Evolutionary conservation across 2,113 vertebrate species (phyloP), one percentile per base, ranked within the genome.

Genomic region (Pungitius pungitius): DNA sequence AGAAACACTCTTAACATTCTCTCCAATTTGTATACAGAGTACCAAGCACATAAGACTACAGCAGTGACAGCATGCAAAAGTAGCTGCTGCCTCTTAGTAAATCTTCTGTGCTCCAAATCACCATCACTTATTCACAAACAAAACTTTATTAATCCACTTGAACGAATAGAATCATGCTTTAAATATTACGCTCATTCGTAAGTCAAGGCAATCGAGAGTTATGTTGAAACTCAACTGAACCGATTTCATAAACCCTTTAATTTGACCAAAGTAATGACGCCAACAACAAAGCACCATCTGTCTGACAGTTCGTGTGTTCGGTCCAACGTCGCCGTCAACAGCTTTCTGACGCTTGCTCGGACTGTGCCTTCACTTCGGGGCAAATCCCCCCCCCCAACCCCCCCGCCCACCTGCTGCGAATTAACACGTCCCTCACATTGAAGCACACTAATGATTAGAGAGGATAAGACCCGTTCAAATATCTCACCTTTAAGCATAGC

Each of bases 271-370:
- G 67, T 71, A 47, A 81, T 82, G 73, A 62, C 20, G 26, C 66
- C 66, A 55, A 55, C 73, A 60, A 76, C 80, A 84, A 82, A 72
- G 67, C 35, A 5, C 77, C 87, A 89, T 91, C 89, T 91, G 87
- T 78, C 0, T 24, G 79, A 69, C 84, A 82, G 81, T 78, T 76
- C 86, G 84, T 68, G 58, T 24, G 80, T 82, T 61, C 49, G 69
- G 52, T 82, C 70, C 82, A 75, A 85, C 85, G 79, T 85, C 77
- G 73, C 69, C 59, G 73, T 78, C 49, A 79, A 65, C 71, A 78
- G 79, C 71, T 75, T 75, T 87, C 49, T 70, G 55, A 56, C 73
- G 71, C 59, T 84, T 72, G 69, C 82, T 57, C 69, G 45, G 42
- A 80, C 66, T 63, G 35, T 52, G 60, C 68, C 69, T 79, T 85